Evolutionary conservation across 2,888 invertebrate genomes (phyloP), one percentile per base, ranked within the genome.

Genomic region (Hedychridium roseum): DNA sequence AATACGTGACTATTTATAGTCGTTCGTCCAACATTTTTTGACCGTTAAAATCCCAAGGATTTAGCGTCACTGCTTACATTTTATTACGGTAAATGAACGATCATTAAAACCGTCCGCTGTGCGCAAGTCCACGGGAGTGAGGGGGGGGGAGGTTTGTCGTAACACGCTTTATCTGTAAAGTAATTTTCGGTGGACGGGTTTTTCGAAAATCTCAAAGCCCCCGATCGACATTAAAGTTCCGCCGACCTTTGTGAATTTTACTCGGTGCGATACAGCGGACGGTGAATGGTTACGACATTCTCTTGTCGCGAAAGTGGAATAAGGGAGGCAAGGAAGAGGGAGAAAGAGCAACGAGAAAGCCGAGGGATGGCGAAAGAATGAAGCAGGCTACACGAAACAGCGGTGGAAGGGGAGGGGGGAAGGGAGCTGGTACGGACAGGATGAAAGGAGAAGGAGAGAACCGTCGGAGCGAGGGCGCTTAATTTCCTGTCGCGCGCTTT

Each of bases 401-500:
- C n/a, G n/a, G n/a, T n/a, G n/a, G n/a, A 17, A 32, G 12, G 15
- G 9, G 34, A 37, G 38, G 30, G 36, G 40, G 40, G 17, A 18
- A 21, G 23, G 3, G 9, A 20, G 15, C 27, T 27, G 39, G n/a
- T n/a, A n/a, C n/a, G 7, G 51, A 49, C 34, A 41, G 43, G 17
- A 40, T 14, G 30, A 27, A 38, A 35, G 36, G 21, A 18, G 40
- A 23, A 20, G 16, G 43, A 41, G 47, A 40, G 44, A 30, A 37
- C 45, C 36, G 45, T 50, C 52, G 41, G 51, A 54, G 52, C 50
- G 43, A 55, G 45, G 55, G 52, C 48, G 57, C 58, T 69, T 67
- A 63, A 68, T 71, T 69, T 70, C 71, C 67, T 62, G 64, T 61
- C 63, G 56, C 60, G 49, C 43, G 54, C 45, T 67, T 66, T 60